These are phyloP conservation scores for Drosophila pruinosa DNA, from an alignment of 1,140 invertebrate genomes.

Conservation along the genomic window DNA sequence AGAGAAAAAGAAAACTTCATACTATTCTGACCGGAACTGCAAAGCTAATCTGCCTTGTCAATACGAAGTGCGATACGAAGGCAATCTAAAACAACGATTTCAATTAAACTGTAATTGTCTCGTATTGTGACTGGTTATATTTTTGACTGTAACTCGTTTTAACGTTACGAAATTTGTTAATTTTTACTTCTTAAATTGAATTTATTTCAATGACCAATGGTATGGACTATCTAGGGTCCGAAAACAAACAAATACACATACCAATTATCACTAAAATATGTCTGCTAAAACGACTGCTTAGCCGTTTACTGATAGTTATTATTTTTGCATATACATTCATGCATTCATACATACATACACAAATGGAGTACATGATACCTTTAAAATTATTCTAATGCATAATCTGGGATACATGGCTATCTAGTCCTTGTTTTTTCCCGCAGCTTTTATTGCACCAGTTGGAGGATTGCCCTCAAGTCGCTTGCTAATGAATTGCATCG, in stretches of 20 bases:
- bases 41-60: no score
- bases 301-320: constrained; percentile 38
- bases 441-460: constrained; percentile 56
- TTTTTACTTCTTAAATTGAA: constrained; percentile 40
- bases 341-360: constrained; percentile 17
- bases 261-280: constrained; percentile 48
- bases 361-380: constrained; percentile 13
- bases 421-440: constrained; percentile 76
- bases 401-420: constrained; percentile 3
- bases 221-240: constrained; percentile 6
- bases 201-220: constrained; percentile 40
- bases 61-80: no score
- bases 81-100: no score
- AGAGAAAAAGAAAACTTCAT: no score
- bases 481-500: constrained; percentile 82
- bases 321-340: constrained; percentile 30
- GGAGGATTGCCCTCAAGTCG: constrained; percentile 27
- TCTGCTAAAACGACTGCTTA: constrained; percentile 18
- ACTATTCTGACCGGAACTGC: no score
- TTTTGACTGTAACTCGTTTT: no score
- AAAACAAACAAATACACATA: constrained; percentile 45
- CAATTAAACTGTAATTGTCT: no score
- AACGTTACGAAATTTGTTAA: no score
- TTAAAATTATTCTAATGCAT: constrained; percentile 41
- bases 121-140: no score